Base-by-base conservation (phyloP, 2,888 invertebrate genomes). In the Drosophila formosana region DNA sequence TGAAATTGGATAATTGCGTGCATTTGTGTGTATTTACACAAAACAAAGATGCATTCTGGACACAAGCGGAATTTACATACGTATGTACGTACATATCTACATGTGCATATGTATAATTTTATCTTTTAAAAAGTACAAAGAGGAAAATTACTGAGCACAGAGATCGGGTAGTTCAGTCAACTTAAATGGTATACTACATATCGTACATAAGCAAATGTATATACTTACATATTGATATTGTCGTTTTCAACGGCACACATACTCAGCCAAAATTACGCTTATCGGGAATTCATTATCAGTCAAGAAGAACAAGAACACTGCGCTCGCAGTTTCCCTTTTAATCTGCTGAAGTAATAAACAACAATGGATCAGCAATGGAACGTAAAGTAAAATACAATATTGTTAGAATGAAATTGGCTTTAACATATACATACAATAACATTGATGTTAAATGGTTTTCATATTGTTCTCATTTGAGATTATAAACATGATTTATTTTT, bases 241-340 rank as follows among this genome's bases (percentile, higher is more conserved):
- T 39, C 9, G 37, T 53, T 45, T 56, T 64, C 37, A 51, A 66
- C 23, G 23, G 47, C 28, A 43, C 52, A 63, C 32, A 72, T 51
- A 70, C 30, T 51, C 26, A 51, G 37, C 39, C 32, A 41, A 67
- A 50, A 61, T 49, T 47, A 8, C 11, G 13, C 73, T 88, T 82
- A 86, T 88, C 83, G n/a, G 26, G 13, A 13, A 53, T 37, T 34
- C 43, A 52, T 76, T 85, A 85, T 88, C 86, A 66, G 64, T 46
- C 39, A 23, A 66, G 8, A 65, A 49, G 25, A 80, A 61, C 45
- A 70, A 72, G 52, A 61, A 55, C 32, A 68, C 52, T 53, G 45
- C 41, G 46, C 25, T 45, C 39, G 5, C 51, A 47, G 8, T 53
- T 61, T 49, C 3, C 3, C 39, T 46, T 46, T 66, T 67, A 47